These are phyloP conservation scores for Onchidella celtica DNA, from an alignment of 2,888 invertebrate genomes.

Conservation along the genomic window DNA sequence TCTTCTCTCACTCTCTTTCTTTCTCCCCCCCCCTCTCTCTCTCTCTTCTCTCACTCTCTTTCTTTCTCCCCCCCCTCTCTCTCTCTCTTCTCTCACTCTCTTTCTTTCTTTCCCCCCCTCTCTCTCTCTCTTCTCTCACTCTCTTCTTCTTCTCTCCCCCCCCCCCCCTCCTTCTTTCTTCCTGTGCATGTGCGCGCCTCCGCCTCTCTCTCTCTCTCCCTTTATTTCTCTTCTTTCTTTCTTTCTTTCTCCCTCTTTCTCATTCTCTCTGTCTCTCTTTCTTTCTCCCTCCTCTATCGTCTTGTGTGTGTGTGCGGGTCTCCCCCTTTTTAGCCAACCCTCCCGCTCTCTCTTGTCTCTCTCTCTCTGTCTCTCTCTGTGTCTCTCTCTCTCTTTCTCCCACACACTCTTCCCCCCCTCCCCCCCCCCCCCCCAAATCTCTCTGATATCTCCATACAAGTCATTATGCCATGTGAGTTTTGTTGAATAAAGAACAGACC, in stretches of 20 bases:
- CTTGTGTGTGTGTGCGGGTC: neutral
- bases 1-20: neutral
- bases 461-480: no score
- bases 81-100: neutral
- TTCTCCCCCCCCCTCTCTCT: neutral
- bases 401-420: no score
- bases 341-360: neutral
- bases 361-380: slow-evolving; percentile 3
- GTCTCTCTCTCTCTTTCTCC: neutral
- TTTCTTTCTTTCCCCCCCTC: neutral
- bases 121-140: neutral
- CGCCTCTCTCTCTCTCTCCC: neutral
- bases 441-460: no score
- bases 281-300: no score
- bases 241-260: neutral
- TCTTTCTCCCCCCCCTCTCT: neutral
- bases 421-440: no score
- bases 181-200: neutral
- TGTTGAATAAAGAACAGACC: no score
- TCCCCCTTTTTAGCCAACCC: neutral
- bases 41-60: neutral
- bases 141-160: neutral
- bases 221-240: neutral
- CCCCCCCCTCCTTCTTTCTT: neutral
- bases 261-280: no score